Percentiles rank a stretch among this genome's conserved stretches.
phyloP scores from a whole-genome alignment of 2,888 invertebrate genomes.

The Physocephala rufipes region DNA sequence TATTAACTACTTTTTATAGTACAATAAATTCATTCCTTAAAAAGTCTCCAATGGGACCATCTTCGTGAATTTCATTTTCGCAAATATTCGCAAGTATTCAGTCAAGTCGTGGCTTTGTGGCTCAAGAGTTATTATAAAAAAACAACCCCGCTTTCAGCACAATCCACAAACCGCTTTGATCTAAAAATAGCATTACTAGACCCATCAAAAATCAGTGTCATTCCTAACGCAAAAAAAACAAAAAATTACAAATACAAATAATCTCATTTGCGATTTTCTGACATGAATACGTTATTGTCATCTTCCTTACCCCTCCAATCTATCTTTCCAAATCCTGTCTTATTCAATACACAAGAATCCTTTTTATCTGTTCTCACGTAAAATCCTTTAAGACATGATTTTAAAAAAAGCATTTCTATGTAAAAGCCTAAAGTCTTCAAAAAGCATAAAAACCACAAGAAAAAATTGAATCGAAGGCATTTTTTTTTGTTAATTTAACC shows the following conservation, averaged over 20 bases:
- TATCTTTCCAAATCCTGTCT: neutral
- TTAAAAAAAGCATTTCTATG: conserved; percentile 24
- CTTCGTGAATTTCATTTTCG: no score
- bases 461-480: neutral
- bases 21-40: no score
- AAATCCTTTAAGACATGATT: conserved; percentile 20
- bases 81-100: no score
- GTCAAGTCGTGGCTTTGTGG: no score
- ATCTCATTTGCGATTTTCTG: neutral
- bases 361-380: neutral
- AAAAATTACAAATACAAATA: conserved; percentile 32
- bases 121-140: no score
- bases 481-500: no score
- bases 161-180: no score
- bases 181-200: no score
- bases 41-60: no score
- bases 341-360: neutral
- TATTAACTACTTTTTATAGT: no score
- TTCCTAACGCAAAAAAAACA: neutral
- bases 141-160: no score
- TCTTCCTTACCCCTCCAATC: neutral
- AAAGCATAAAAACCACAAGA: neutral
- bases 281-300: neutral
- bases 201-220: no score
- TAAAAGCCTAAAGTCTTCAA: neutral